These are phyloP conservation scores for Lasioglossum lativentre DNA, from an alignment of 2,888 invertebrate genomes.

Conservation along the genomic window DNA sequence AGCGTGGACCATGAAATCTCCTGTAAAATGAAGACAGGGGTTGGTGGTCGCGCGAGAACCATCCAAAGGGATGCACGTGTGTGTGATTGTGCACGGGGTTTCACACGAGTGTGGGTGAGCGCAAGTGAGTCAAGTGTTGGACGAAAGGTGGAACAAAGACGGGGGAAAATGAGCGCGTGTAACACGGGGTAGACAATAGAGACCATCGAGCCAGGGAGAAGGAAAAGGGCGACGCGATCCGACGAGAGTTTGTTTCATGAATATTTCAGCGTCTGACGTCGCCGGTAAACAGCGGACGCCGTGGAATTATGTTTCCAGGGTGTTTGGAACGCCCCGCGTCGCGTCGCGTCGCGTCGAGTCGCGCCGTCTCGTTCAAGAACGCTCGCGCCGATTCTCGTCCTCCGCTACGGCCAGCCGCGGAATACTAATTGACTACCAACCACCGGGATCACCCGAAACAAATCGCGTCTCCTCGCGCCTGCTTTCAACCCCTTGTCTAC, in stretches of 20 bases:
- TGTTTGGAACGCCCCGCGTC: constrained; percentile 45
- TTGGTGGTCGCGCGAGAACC: not conserved
- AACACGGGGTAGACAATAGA: constrained; percentile 81
- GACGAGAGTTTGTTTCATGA: constrained; percentile 81
- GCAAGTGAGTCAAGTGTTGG: constrained; percentile 21
- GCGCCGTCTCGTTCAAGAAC: constrained; percentile 36
- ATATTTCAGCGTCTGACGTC: constrained; percentile 81
- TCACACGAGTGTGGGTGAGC: not conserved
- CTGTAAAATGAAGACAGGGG: not conserved
- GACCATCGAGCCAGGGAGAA: constrained; percentile 75
- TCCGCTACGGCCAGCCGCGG: constrained; percentile 68
- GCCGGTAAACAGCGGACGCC: constrained; percentile 80
- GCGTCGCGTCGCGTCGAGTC: constrained; percentile 34
- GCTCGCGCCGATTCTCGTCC: constrained; percentile 55
- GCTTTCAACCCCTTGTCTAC: not conserved
- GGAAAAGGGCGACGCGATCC: constrained; percentile 55
- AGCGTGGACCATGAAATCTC: constrained; percentile 5
- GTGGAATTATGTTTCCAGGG: constrained; percentile 78
- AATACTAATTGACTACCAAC: constrained; percentile 79
- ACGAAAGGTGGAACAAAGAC: constrained; percentile 41
- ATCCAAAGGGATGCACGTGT: constrained; percentile 16
- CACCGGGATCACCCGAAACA: constrained; percentile 64
- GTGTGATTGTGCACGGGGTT: not conserved
- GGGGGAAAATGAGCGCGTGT: constrained; percentile 68
- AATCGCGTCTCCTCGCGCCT: constrained; percentile 26